These are phyloP conservation scores for Acropora tenuis DNA, from an alignment of 64 coral and sea anemone genomes.

Conservation along the genomic window DNA sequence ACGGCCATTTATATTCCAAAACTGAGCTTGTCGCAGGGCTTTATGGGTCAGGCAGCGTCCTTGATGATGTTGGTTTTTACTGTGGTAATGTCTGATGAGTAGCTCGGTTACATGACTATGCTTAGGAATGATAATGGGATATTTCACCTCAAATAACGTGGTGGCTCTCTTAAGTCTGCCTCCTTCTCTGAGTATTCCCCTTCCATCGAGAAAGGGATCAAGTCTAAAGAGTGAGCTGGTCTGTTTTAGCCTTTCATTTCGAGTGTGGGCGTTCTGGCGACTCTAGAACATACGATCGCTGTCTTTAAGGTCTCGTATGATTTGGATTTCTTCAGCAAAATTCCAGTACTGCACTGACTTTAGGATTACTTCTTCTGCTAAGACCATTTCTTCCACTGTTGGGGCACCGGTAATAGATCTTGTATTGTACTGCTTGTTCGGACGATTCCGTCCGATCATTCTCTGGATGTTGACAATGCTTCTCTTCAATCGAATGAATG, in stretches of 20 bases:
- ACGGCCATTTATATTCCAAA: slow-evolving; percentile 17
- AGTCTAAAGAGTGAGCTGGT: slow-evolving; percentile 13
- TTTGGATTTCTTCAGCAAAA: slow-evolving; percentile 27
- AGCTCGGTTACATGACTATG: slow-evolving; percentile 55
- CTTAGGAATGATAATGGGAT: slow-evolving; percentile 11
- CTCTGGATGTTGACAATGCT: slow-evolving; percentile 36
- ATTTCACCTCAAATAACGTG: slow-evolving; percentile 5
- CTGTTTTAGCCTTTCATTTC: slow-evolving; percentile 36
- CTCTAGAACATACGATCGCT: slow-evolving; percentile 47
- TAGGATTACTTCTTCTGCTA: slow-evolving; percentile 40
- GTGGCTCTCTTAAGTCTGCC: background rate
- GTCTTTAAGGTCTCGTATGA: background rate
- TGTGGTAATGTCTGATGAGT: slow-evolving; percentile 31
- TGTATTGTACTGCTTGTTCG: slow-evolving; percentile 25
- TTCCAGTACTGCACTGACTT: slow-evolving; percentile 13
- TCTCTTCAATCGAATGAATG: slow-evolving; percentile 16
- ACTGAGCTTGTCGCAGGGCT: slow-evolving; percentile 22
- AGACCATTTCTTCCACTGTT: slow-evolving; percentile 32
- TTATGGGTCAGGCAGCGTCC: slow-evolving; percentile 34
- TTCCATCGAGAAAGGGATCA: slow-evolving; percentile 15
- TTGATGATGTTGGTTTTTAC: slow-evolving; percentile 12
- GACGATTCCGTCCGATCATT: slow-evolving; percentile 37
- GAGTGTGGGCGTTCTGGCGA: background rate
- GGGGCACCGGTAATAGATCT: background rate
- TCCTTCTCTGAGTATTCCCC: slow-evolving; percentile 4